Conservation (phyloP, 2,888 invertebrate species). For the Meandrusa payeni region DNA sequence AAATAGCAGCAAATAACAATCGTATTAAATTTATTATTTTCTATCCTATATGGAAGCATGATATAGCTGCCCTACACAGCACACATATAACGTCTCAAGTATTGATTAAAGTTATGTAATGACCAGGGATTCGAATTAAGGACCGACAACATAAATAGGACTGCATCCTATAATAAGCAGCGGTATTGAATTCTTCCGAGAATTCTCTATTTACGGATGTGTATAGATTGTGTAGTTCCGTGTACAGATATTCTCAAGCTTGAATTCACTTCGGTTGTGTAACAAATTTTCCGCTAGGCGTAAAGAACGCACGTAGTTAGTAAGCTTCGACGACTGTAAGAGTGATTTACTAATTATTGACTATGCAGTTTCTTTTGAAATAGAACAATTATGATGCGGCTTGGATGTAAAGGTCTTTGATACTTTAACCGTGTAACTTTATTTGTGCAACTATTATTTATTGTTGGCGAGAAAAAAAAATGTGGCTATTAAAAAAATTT, state of each 20-base stretch:
- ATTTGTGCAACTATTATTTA: too few species aligned
- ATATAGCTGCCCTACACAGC: conserved; percentile 1
- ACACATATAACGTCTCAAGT: conserved; percentile 29
- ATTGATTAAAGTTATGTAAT: conserved; percentile 35
- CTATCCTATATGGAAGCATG: background rate
- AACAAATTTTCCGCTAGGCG: conserved; percentile 11
- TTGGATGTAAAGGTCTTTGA: too few species aligned
- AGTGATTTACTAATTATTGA: too few species aligned
- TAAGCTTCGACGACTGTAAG: background rate
- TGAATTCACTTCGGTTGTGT: conserved; percentile 1
- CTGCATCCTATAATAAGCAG: conserved; percentile 6
- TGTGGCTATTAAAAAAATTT: too few species aligned
- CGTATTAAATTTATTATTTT: background rate
- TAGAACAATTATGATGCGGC: too few species aligned
- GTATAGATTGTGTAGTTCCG: conserved; percentile 7
- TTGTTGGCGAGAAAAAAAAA: too few species aligned
- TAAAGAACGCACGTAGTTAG: conserved; percentile 1
- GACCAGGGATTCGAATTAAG: background rate
- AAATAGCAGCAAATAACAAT: too few species aligned
- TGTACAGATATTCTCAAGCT: conserved; percentile 14
- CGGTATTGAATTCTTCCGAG: conserved; percentile 5
- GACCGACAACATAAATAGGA: conserved; percentile 1
- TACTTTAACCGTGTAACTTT: too few species aligned
- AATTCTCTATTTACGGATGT: conserved; percentile 12
- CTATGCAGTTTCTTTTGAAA: too few species aligned